Conservation (phyloP, 2,888 invertebrate species). For the Drosophila fungiperda region DNA sequence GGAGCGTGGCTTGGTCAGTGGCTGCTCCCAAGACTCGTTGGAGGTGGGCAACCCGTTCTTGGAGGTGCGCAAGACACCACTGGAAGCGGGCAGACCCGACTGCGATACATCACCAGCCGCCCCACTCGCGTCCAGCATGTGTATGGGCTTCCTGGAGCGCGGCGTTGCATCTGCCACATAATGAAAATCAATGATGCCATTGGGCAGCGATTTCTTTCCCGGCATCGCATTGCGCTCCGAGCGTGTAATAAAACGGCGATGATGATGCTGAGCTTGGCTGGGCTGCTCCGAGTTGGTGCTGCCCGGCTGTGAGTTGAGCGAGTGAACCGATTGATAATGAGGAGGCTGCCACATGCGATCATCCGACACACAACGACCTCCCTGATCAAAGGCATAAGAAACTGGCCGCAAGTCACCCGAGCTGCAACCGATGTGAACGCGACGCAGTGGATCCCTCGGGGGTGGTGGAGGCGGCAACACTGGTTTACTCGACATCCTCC, state of each 20-base stretch:
- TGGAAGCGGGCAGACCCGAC: conserved; percentile 52
- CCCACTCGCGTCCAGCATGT: conserved; percentile 85
- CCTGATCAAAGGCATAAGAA: conserved; percentile 86
- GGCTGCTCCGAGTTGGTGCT: conserved; percentile 44
- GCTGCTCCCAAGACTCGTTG: conserved; percentile 86
- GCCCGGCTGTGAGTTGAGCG: conserved; percentile 76
- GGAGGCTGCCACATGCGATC: conserved; percentile 84
- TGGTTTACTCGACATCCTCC: conserved; percentile 79
- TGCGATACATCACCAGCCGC: conserved; percentile 3
- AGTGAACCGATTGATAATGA: conserved; percentile 83
- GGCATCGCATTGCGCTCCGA: conserved; percentile 81
- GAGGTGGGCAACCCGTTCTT: conserved; percentile 81
- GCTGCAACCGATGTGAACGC: conserved; percentile 84
- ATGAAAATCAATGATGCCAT: conserved; percentile 86
- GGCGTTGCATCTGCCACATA: conserved; percentile 91
- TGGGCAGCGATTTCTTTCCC: conserved; percentile 81
- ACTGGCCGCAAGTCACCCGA: conserved; percentile 85
- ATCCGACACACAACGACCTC: conserved; percentile 84
- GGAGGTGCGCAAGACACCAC: conserved; percentile 81
- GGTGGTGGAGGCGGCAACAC: conserved; percentile 92
- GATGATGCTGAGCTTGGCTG: conserved; percentile 37
- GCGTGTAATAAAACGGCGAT: conserved; percentile 82
- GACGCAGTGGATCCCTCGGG: conserved; percentile 90
- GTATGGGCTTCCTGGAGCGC: conserved; percentile 90
- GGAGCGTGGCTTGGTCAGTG: conserved; percentile 80